Evolutionary conservation across 2,888 invertebrate species (phyloP), one percentile per base, ranked within the genome.

Genomic region (Philereme vetulata): DNA sequence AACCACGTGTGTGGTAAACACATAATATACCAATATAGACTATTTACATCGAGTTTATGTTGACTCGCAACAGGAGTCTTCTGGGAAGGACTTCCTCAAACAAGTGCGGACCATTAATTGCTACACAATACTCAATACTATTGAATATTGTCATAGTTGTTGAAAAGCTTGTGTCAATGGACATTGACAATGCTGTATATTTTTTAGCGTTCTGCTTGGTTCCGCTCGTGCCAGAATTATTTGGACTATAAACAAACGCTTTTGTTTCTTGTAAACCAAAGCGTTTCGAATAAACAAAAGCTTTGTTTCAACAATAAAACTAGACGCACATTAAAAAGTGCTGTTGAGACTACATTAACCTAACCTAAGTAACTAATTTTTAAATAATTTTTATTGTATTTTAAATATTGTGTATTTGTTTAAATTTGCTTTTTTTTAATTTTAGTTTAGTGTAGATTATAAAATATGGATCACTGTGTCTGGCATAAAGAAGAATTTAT

Each of bases 21-120:
- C 65, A 52, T 64, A 62, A 59, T 69, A 50, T 57, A 59, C 55
- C 62, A 69, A 58, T 21, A 4, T 52, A 36, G 8, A 70, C 68
- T 65, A 77, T 81, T 80, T 79, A 82, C 78, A 79, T 80, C 70
- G 74, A 72, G 73, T 77, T 66, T 71, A 78, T 77, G 75, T 80
- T 74, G 67, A 68, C 67, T 69, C 86, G 60, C 86, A 51, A 72
- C 84, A 74, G 89, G 89, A 77, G 80, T 72, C 75, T 88, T 86
- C 89, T 78, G 62, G 71, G 86, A 85, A 88, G 76, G 75, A 69
- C 66, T 71, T 68, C 70, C 65, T 68, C 65, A 56, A 66, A 74
- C 71, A 72, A 77, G 80, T 80, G 78, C 67, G 72, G 50, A 65
- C 80, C 82, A 90, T 90, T 88, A 88, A 88, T 90, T 86, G 82